Evolutionary conservation across 2,888 invertebrate genomes (phyloP), one percentile per base, ranked within the genome.

Genomic region (Gerris lacustris): DNA sequence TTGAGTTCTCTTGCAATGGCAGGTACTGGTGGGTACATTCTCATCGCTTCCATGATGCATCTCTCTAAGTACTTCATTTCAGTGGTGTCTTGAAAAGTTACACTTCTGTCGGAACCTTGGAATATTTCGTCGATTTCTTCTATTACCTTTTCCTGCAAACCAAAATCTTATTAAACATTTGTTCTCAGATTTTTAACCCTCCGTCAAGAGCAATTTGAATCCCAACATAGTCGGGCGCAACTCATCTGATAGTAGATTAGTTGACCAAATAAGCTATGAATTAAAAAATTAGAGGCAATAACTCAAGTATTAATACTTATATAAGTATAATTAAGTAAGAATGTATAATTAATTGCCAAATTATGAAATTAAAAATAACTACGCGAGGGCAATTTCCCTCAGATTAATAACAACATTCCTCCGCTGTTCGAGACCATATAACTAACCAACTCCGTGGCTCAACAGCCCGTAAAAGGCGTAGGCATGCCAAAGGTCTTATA

Each of bases 61-160:
- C 91, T 84, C 80, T 92, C 92, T 75, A 92, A 81, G 77, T 90
- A 91, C 80, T 92, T 92, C 90, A 92, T 91, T 80, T 91, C 88
- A n/a, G 91, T 79, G 1, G 91, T 91, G 75, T 92, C 92, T 77
- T 89, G 87, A 82, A 89, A 91, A 11, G 90, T 91, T 67, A 88
- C 88, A 5, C 88, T 87, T 31, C 91, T 85, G 77, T 90, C 86
- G 0, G 89, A 87, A 76, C 88, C 88, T 62, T 89, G 88, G 78
- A 92, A 92, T 75, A 92, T 90, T 70, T 84, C 84, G 76, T 90
- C 85, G 62, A 92, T 77, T 79, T 92, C 91, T 73, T 89, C 86
- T 68, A 87, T 82, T 5, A 90, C 89, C 77, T 87, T 87, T 74
- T 87, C 83, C 82, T 83, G 74, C 5, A 47, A 71, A 67, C 67